Conservation (phyloP, 1,140 invertebrate genomes). For the Matsumurasca onukii region DNA sequence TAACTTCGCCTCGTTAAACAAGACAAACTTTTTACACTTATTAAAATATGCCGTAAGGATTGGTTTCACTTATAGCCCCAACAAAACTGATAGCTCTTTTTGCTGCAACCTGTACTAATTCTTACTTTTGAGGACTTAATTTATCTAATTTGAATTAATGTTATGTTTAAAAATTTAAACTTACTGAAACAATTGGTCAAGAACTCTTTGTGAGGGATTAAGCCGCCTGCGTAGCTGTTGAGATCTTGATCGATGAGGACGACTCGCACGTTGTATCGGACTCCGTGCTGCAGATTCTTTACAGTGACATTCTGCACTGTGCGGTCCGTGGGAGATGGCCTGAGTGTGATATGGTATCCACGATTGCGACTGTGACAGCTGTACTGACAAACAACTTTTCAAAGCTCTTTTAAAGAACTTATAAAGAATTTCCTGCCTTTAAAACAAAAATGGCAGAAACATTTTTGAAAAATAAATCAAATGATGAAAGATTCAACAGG, state of each 20-base stretch:
- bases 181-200: slow-evolving; percentile 21
- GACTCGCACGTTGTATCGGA: slow-evolving; percentile 20
- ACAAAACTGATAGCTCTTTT: no score
- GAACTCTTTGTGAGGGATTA: slow-evolving; percentile 26
- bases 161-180: not conserved
- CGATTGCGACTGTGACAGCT: not conserved
- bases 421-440: not conserved
- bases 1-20: no score
- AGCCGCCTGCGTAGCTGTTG: slow-evolving; percentile 25
- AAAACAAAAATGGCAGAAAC: no score
- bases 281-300: not conserved
- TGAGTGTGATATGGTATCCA: slow-evolving; percentile 4
- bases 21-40: no score
- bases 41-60: no score
- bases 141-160: not conserved
- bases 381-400: not conserved
- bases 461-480: no score
- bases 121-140: no score
- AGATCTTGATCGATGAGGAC: slow-evolving; percentile 24
- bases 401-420: not conserved
- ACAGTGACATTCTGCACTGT: not conserved
- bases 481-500: no score
- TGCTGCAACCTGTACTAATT: no score
- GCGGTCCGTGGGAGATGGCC: not conserved
- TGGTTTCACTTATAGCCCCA: no score